Base-by-base conservation (phyloP, 37 sponge, comb jelly and placozoan genomes). In the Diacarnus erythraeanus region DNA sequence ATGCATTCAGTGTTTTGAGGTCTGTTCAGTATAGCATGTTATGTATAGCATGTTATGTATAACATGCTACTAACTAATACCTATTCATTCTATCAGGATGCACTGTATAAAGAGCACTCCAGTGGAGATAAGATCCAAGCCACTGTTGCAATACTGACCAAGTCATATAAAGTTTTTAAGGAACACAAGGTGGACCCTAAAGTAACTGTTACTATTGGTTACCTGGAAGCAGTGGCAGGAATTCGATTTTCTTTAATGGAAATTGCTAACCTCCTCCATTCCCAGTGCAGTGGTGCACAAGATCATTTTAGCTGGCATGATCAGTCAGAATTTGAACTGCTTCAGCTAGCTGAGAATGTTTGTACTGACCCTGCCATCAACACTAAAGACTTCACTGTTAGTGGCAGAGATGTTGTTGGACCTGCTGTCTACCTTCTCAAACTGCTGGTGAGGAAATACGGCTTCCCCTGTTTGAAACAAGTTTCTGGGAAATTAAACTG, bases 1-100 rank as follows among this genome's bases (percentile, higher is more conserved):
- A 31, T 89, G 90, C 72, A 75, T 84, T 6, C 90, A 89, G 72
- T 89, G 90, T 64, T 84, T 89, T 83, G 90, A 89, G 77, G 90
- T 89, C 42, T 44, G 44, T 41, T 38, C 23, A 33, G 8, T 9
- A 68, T 68, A 68, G 64, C 51, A 15, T 15, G 51, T 47, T 60
- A 6, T 60, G 2, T 30, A 65, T 4, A 59, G 60, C 60, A 54
- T 54, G 60, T 10, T 27, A 59, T 59, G 15, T 27, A 59, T 59
- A 27, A n/a, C 56, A 10, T n/a, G 18, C 18, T 59, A 4, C 3
- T 59, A 27, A 37, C 69, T 27, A 27, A 5, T n/a, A 6, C 3
- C 36, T 6, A 37, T 67, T 15, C 2, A 5, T 3, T 5, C 36
- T 67, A 17, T 22, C 30, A 89, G 90, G 85, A 89, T 83, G 79